These are phyloP conservation scores for Ahaetulla prasina DNA, from an alignment of 2,113 vertebrate genomes.

Conservation along the genomic window DNA sequence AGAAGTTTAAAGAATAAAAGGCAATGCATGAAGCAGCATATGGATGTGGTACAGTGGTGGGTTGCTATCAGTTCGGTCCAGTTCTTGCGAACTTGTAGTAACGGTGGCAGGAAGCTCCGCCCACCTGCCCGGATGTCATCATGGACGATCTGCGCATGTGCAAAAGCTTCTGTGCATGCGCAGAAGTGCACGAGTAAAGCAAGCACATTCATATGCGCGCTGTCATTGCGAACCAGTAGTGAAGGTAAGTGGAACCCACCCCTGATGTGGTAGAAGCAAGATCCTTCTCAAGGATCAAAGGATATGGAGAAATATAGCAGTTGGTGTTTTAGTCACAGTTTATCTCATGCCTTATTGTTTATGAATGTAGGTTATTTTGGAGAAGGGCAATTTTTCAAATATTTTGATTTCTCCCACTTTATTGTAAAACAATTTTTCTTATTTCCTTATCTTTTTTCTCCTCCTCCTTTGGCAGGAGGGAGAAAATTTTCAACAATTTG, in stretches of 20 bases:
- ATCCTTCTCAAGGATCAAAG: background rate
- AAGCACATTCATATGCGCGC: no score
- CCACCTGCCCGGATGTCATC: no score
- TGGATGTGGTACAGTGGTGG: no score
- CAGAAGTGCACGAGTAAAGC: no score
- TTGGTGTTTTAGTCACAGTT: background rate
- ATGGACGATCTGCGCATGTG: no score
- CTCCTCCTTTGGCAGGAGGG: background rate
- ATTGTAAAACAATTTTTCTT: no score
- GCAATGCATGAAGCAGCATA: background rate
- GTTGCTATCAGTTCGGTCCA: no score
- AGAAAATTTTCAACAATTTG: constrained; percentile 1
- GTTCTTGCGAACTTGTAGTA: no score
- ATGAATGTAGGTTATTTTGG: background rate
- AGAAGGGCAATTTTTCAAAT: background rate
- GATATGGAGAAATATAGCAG: background rate
- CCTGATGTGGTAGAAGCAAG: background rate
- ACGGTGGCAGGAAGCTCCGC: no score
- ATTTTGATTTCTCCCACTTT: background rate
- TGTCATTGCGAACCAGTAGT: no score
- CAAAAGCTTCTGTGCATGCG: no score
- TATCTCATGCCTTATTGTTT: background rate
- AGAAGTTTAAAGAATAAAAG: background rate
- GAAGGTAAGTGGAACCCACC: no score
- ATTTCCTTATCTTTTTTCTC: background rate